Conservation (phyloP, 64 coral and sea anemone species). For the Dendronephthya gigantea region DNA sequence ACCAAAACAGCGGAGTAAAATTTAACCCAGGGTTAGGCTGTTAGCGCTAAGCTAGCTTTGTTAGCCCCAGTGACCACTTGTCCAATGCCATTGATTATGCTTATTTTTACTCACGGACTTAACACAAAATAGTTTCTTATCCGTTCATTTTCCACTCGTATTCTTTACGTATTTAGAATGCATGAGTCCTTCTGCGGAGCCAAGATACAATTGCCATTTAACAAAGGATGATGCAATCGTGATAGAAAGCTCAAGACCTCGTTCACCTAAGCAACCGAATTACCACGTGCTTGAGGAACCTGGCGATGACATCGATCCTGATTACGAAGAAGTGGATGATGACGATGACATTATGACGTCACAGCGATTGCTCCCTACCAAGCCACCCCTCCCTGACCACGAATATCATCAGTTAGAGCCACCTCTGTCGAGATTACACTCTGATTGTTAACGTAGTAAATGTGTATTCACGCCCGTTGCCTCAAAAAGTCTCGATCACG, state of each 20-base stretch:
- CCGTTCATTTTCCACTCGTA: no score
- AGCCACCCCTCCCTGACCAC: not conserved
- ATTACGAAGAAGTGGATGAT: not conserved
- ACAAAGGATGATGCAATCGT: not conserved
- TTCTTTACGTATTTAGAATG: not conserved
- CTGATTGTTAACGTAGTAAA: not conserved
- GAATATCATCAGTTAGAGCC: not conserved
- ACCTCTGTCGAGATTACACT: not conserved
- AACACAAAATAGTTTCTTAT: no score
- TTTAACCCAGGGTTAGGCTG: no score
- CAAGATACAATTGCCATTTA: not conserved
- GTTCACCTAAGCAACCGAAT: not conserved
- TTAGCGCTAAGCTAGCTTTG: no score
- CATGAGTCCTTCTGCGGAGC: not conserved
- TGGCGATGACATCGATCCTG: not conserved
- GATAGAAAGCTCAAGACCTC: not conserved
- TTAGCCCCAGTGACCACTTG: no score
- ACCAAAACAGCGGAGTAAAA: no score
- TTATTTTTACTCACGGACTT: no score
- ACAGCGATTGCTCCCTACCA: not conserved
- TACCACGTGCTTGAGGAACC: not conserved
- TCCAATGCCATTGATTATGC: no score
- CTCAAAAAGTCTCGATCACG: no score
- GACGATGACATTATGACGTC: not conserved
- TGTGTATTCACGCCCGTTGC: no score